Percentiles rank a stretch among this genome's conserved stretches.
These are phyloP conservation scores for Indicator indicator DNA, from an alignment of 2,113 vertebrate species.

Conservation along the genomic window DNA sequence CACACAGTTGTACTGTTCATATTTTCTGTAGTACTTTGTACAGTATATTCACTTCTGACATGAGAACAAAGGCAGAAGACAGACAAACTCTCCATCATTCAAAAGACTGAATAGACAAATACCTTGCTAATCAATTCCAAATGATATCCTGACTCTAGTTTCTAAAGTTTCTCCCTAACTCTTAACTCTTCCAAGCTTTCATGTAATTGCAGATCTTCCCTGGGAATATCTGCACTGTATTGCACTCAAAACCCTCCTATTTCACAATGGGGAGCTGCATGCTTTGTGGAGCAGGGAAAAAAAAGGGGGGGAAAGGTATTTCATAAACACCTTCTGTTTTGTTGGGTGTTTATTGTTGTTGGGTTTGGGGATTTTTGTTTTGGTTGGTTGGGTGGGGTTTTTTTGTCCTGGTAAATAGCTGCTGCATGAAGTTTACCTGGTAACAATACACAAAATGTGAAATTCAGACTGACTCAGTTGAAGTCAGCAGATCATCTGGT, in stretches of 20 bases:
- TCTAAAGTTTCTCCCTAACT: not conserved
- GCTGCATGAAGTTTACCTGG: not conserved
- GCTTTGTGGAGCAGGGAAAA: not conserved
- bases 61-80: not conserved
- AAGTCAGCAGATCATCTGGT: not conserved
- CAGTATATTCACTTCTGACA: not conserved
- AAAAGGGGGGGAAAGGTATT: not conserved
- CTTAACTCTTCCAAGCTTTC: not conserved
- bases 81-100: not conserved
- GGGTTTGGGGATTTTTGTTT: too few species aligned
- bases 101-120: not conserved
- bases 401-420: not conserved
- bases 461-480: not conserved
- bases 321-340: not conserved
- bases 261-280: accelerated
- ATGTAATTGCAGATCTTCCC: not conserved
- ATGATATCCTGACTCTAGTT: not conserved
- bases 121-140: not conserved
- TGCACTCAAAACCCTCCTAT: not conserved
- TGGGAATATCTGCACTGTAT: not conserved
- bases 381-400: not conserved
- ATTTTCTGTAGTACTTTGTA: not conserved
- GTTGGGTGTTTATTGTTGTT: too few species aligned
- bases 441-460: not conserved
- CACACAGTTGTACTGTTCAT: accelerated